phyloP scores from a whole-genome alignment of 2,113 vertebrate species.

The Eolophus roseicapilla region DNA sequence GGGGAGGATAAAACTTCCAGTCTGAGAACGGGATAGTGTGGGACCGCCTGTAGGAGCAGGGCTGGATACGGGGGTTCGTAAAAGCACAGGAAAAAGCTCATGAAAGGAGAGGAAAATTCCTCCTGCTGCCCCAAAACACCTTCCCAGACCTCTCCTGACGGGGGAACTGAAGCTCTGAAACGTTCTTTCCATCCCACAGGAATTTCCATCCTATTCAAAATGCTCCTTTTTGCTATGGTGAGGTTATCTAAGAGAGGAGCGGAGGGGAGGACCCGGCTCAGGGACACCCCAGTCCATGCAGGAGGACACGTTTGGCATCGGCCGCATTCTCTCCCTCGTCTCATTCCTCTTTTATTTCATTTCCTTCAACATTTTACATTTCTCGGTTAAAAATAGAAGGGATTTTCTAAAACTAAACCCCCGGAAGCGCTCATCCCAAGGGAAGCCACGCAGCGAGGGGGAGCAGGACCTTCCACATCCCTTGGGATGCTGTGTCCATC shows the following conservation, averaged over 20 bases:
- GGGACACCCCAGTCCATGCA: neutral
- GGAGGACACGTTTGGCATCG: neutral
- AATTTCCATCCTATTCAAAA: neutral
- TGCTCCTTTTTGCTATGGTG: neutral
- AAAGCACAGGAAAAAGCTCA: neutral
- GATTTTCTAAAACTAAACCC: neutral
- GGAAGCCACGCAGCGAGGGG: fast-evolving
- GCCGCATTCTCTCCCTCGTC: fast-evolving
- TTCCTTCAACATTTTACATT: fast-evolving
- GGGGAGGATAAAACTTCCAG: neutral
- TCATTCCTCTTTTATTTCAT: neutral
- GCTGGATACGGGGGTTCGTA: neutral
- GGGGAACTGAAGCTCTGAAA: neutral
- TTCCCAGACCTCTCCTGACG: neutral
- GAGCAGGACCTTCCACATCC: neutral
- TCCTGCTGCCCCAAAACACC: neutral
- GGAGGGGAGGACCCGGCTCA: neutral
- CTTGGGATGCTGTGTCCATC: fast-evolving
- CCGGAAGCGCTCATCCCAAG: neutral
- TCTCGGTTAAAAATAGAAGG: neutral
- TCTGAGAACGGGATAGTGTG: neutral
- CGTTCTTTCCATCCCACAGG: neutral
- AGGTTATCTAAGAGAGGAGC: neutral
- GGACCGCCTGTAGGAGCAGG: neutral
- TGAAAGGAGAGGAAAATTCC: neutral